Conservation (phyloP, 30 jellyfish, hydroid and myxozoan genomes). For the Aurelia sp. region DNA sequence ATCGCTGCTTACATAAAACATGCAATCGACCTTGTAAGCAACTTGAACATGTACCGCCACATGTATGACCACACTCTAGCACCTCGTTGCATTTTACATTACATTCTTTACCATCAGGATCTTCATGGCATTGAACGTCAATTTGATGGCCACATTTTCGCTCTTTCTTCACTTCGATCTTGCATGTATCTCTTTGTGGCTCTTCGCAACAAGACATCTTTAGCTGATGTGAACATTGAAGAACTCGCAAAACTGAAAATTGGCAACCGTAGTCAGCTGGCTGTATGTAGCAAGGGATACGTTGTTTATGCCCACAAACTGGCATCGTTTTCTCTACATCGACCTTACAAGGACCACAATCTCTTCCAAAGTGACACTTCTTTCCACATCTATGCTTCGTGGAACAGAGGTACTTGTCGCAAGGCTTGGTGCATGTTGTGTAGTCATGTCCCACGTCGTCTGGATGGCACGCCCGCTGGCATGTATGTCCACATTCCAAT, state of each 20-base stretch:
- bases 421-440: constrained; percentile 30
- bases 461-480: constrained; percentile 69
- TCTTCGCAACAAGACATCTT: background rate
- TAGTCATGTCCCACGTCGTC: constrained; percentile 48
- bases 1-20: background rate
- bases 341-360: constrained; percentile 48
- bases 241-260: background rate
- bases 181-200: background rate
- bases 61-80: background rate
- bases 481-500: constrained; percentile 70
- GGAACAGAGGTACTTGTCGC: constrained; percentile 22
- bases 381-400: constrained; percentile 15
- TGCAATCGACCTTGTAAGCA: constrained; percentile 5
- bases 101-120: background rate
- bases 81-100: background rate
- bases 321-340: constrained; percentile 42
- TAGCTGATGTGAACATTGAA: background rate
- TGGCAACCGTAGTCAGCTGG: constrained; percentile 4
- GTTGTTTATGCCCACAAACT: constrained; percentile 52
- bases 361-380: constrained; percentile 43
- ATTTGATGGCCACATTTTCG: constrained; percentile 20
- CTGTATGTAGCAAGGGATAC: constrained; percentile 1
- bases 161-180: background rate
- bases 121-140: background rate
- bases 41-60: constrained; percentile 2